A percentile compares a stretch with the other conserved stretches of the same genome.
Evolutionary conservation across 2,797 vertebrate species (phyloP).

Genomic region (Enteromius viviparus): DNA sequence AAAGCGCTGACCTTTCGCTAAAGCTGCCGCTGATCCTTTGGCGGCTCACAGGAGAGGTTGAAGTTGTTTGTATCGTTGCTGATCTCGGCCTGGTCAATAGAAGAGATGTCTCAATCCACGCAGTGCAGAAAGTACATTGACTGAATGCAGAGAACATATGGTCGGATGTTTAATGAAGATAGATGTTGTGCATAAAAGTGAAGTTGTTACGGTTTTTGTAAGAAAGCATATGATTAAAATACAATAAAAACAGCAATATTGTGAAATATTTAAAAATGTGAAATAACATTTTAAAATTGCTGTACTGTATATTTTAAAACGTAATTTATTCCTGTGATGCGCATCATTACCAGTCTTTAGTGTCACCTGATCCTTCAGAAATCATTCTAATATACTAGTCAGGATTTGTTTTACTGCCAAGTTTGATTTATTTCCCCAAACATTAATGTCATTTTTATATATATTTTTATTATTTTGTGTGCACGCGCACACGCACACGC

Average conservation of each 20-base stretch:
- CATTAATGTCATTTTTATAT: too few relatives aligned
- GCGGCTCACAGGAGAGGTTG: background rate
- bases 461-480: too few relatives aligned
- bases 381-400: too few relatives aligned
- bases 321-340: too few relatives aligned
- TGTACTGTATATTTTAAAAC: too few relatives aligned
- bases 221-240: background rate
- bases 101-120: background rate
- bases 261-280: background rate
- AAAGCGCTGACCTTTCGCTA: constrained; percentile 22
- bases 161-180: background rate
- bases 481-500: too few relatives aligned
- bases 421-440: too few relatives aligned
- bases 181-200: background rate
- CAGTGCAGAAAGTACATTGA: too few relatives aligned
- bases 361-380: too few relatives aligned
- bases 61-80: constrained; percentile 9
- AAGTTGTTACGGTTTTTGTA: background rate
- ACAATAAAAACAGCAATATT: background rate
- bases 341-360: too few relatives aligned
- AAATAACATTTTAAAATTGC: too few relatives aligned
- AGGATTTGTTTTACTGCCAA: too few relatives aligned
- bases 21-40: background rate
- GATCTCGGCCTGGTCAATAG: background rate
- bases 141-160: background rate